Conservation (phyloP, 2,113 vertebrate genomes). For the Sakesphorus luctuosus region DNA sequence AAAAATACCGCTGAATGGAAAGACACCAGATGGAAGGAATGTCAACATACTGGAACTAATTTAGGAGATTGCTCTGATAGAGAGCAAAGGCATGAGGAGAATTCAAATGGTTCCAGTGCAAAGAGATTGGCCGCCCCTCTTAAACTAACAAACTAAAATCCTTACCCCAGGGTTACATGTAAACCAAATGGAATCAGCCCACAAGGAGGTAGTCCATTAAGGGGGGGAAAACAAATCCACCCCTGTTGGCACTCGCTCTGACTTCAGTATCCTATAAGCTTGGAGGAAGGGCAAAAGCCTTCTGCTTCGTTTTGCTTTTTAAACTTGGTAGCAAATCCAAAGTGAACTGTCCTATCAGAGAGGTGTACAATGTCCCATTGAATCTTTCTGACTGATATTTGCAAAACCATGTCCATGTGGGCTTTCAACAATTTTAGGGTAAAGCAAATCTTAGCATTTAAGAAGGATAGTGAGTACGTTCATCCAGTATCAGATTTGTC, state of each 20-base stretch:
- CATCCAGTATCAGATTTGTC: neutral
- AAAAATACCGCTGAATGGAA: constrained; percentile 70
- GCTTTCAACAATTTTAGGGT: neutral
- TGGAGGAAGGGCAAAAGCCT: neutral
- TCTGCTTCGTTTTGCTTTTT: neutral
- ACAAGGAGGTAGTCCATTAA: constrained; percentile 30
- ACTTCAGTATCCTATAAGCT: constrained; percentile 4
- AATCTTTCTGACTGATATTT: neutral
- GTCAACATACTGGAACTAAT: constrained; percentile 75
- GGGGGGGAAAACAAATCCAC: neutral
- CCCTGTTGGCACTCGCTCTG: neutral
- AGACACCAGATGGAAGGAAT: constrained; percentile 72
- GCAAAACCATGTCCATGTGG: neutral
- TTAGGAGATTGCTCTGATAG: constrained; percentile 70
- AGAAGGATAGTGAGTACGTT: neutral
- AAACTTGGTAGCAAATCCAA: neutral
- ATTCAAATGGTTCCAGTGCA: constrained; percentile 58
- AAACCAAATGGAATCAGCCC: constrained; percentile 63
- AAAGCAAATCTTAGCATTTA: neutral
- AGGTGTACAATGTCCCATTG: neutral
- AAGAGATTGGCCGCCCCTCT: constrained; percentile 54
- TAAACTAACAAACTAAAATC: constrained; percentile 71
- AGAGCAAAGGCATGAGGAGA: constrained; percentile 70
- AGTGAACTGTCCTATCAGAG: neutral
- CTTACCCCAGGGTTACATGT: constrained; percentile 60